Evolutionary conservation across 2,797 vertebrate genomes (phyloP).

Genomic region (Peromyscus aztecus): DNA sequence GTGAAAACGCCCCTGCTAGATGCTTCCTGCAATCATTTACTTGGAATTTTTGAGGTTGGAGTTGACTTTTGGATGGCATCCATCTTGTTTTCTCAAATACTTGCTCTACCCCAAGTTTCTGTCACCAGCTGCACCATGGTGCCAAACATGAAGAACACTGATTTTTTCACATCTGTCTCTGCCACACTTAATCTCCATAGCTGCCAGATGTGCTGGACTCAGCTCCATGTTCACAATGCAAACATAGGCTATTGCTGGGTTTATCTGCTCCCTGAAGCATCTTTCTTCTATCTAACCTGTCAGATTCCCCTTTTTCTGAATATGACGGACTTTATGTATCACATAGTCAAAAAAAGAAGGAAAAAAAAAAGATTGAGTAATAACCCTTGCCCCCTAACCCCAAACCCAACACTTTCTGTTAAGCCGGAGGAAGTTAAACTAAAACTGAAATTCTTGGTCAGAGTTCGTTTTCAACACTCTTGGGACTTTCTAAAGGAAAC

Average conservation of each 20-base stretch:
- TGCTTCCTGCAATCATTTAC: neutral
- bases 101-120: constrained; percentile 16
- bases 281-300: constrained; percentile 49
- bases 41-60: constrained; percentile 11
- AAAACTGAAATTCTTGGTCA: constrained; percentile 72
- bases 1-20: neutral
- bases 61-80: neutral
- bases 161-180: neutral
- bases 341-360: neutral
- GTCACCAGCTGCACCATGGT: neutral
- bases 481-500: constrained; percentile 78
- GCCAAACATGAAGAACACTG: neutral
- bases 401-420: neutral
- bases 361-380: neutral
- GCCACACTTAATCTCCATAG: neutral
- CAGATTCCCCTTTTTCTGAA: constrained; percentile 15
- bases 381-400: neutral
- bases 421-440: constrained; percentile 61
- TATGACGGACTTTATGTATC: neutral
- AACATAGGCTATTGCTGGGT: neutral
- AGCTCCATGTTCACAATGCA: neutral
- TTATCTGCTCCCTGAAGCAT: neutral
- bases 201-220: neutral
- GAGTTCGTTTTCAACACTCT: constrained; percentile 70
- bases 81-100: constrained; percentile 2